Base-by-base conservation (phyloP, 2,888 invertebrate genomes). In the Agrotis segetum region DNA sequence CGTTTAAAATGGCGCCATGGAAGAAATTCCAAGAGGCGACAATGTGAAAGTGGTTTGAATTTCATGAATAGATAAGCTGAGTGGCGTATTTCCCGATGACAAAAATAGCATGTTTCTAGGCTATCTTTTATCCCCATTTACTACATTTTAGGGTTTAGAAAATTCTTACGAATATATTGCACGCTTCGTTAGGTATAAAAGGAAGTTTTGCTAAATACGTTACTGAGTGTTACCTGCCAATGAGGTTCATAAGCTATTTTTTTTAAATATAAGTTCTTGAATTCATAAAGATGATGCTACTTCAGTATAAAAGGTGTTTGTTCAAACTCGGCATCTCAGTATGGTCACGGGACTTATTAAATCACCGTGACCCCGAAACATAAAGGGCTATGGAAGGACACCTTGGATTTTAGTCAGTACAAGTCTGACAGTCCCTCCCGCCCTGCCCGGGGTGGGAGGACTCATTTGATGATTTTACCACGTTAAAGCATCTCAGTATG, bases 41-140 rank as follows among this genome's bases (percentile, higher is more conserved):
- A 46, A 46, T 58, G 66, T 74, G 46, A 74, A 72, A 50, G 44
- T 74, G 14, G 44, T 56, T 49, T 74, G n/a, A 64, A 52, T 74
- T 46, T 49, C 49, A 56, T 72, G 21, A 62, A 71, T 66, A 29
- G 53, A 40, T 16, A 56, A n/a, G 34, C 5, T 14, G 1, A 11
- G 6, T 13, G 55, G 55, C 24, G 0, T 17, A 17, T 17, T 55
- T 55, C 17, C 17, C 17, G 17, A 29, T 17, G 17, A 9, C 17
- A 11, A 24, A 21, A 7, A 24, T 53, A 1, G 16, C 40, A 2
- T 11, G 40, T 40, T 40, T 40, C 40, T 40, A 9, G 9, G 9
- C 3, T 24, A 24, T 6, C 3, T 53, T 24, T 5, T 2, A 24
- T 7, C 6, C 16, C 52, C 21, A 14, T n/a, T 7, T 50, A 50